phyloP scores from a whole-genome alignment of 2,113 vertebrate species.

The Stercorarius parasiticus region DNA sequence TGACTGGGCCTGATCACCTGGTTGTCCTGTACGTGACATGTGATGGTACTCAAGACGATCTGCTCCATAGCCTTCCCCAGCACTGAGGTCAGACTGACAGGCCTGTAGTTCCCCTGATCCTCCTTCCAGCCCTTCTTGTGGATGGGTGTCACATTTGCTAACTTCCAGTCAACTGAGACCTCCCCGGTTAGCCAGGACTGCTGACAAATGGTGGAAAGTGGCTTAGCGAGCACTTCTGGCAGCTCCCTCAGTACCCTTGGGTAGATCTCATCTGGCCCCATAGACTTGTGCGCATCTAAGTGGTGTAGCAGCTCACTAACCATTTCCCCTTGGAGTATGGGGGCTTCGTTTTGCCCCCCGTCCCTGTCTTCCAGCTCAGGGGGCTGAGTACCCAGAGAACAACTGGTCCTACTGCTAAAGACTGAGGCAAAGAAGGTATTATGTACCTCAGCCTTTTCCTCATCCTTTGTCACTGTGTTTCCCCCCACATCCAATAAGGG shows the following conservation, averaged over 20 bases:
- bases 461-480: neutral
- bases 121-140: neutral
- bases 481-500: neutral
- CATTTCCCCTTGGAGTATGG: neutral
- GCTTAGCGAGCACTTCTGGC: neutral
- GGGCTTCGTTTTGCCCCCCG: neutral
- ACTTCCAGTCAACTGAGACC: neutral
- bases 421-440: neutral
- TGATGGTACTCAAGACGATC: neutral
- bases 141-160: neutral
- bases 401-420: neutral
- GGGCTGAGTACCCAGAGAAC: neutral
- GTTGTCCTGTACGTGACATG: neutral
- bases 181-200: neutral
- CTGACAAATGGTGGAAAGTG: neutral
- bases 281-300: neutral
- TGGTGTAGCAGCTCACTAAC: neutral
- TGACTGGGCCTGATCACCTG: neutral
- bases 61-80: too few relatives aligned
- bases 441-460: neutral
- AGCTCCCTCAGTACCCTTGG: neutral
- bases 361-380: neutral
- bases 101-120: neutral
- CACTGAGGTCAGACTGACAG: neutral
- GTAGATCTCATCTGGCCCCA: neutral